Base-by-base conservation (phyloP, 2,888 invertebrate species). In the Junonia oenone region DNA sequence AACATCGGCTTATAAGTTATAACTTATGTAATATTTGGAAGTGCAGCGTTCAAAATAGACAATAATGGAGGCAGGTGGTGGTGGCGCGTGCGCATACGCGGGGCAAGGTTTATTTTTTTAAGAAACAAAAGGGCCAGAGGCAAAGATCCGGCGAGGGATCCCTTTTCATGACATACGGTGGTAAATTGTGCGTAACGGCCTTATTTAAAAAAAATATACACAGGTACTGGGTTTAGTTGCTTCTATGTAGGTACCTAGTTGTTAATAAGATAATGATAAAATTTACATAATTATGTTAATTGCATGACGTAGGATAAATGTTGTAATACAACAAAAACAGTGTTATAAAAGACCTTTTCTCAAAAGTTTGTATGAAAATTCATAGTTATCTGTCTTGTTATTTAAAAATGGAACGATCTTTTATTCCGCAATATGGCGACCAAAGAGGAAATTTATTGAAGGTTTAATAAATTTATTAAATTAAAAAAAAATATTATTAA, bases 31-130 rank as follows among this genome's bases (percentile, higher is more conserved):
- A 26, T 40, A 3, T 46, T 57, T 40, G 50, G 40, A 33, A 46
- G 50, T 40, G 35, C 58, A 58, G 26, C 22, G 26, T 43, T 55
- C 46, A 11, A 40, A 49, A 56, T 53, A 55, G 54, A 63, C 56
- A 65, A 61, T 59, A 33, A 31, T 29, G 29, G 40, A 45, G 65
- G 61, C 68, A 69, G 69, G 69, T 68, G 69, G 63, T 53, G 45
- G 31, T 43, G 48, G 50, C 63, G 57, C 64, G 68, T 61, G 68
- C 65, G 57, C 43, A 51, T 13, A 22, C 35, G 38, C 19, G 19
- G 37, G 4, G 27, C 14, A 43, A 6, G n/a, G 53, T 48, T 54
- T 52, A 38, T 58, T 54, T 58, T 63, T 62, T 54, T 55, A 48
- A 50, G 45, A 46, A 29, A 58, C 55, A 37, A 47, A 53, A 52